Base-by-base conservation (phyloP, 1,140 invertebrate species). In the Camponotus vicinus region DNA sequence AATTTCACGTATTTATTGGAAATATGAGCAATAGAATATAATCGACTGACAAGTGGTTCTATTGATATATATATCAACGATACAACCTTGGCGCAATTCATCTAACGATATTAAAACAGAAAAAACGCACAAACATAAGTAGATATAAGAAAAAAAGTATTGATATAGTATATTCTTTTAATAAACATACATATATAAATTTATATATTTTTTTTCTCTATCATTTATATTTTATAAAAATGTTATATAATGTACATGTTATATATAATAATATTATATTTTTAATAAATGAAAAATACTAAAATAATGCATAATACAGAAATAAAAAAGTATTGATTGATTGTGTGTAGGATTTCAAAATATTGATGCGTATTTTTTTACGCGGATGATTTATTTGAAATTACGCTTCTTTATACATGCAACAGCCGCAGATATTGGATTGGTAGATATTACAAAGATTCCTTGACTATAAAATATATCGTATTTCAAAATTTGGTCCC, bases 21-120 rank as follows among this genome's bases (percentile, higher is more conserved):
- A 93, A 93, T 11, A 93, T 93, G 8, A 93, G 63, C 9, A 92
- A 76, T 3, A 93, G 15, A 18, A 73, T 88, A 45, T 94, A 93
- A 86, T 94, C 93, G 11, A 87, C 87, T 1, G 88, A 59, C 2
- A 70, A 77, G 66, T 89, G 85, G 73, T 94, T 89, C 91, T 91
- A 94, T 15, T 93, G 91, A 21, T 21, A 21, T 21, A 57, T 92
- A 92, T n/a, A 92, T 92, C 40, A 94, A 49, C 0, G 93, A 92
- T 3, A 93, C 93, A 40, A 94, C 79, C 27, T 85, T 94, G 93
- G 32, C 78, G 89, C 34, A 86, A 89, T 55, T 84, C 90, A 61
- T 94, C 93, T 4, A 83, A 9, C 0, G 93, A 92, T 13, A 92
- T 55, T 94, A n/a, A 55, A 86, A 78, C 40, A 11, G 0, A 66